These are phyloP conservation scores for Embiotoca jacksoni DNA, from an alignment of 2,113 vertebrate species.

Conservation along the genomic window DNA sequence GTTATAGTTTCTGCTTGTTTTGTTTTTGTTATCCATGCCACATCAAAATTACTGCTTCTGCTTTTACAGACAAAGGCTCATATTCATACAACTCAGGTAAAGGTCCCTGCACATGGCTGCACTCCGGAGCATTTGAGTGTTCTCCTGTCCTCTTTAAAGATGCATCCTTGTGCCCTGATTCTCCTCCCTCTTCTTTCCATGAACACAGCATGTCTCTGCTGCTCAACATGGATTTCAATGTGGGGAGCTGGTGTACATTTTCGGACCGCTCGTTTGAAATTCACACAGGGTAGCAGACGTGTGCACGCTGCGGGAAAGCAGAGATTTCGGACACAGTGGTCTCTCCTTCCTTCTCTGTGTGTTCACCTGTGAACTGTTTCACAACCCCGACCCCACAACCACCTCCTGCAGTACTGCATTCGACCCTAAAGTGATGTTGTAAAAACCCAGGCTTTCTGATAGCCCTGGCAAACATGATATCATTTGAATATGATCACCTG, in stretches of 20 bases:
- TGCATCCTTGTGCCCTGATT: constrained; percentile 44
- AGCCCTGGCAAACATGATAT: constrained; percentile 6
- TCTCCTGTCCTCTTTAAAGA: constrained; percentile 57
- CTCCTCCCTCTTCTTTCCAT: constrained; percentile 18
- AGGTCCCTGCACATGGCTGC: constrained; percentile 77
- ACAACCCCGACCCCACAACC: constrained; percentile 35
- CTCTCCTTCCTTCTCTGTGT: constrained; percentile 53
- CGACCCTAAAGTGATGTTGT: constrained; percentile 13
- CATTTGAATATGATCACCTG: constrained; percentile 13
- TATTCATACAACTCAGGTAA: constrained; percentile 97
- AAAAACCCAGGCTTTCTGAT: constrained; percentile 12
- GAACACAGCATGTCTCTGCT: constrained; percentile 45
- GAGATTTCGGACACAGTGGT: constrained; percentile 55
- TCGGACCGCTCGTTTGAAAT: constrained; percentile 32
- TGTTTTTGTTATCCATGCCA: constrained; percentile 56
- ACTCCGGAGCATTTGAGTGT: constrained; percentile 60
- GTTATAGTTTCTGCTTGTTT: not conserved
- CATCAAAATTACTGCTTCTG: constrained; percentile 88
- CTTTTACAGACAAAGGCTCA: constrained; percentile 94
- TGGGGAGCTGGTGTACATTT: constrained; percentile 11
- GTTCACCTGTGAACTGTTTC: constrained; percentile 42
- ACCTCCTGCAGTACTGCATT: constrained; percentile 32
- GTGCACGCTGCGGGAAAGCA: constrained; percentile 30
- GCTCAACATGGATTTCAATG: constrained; percentile 30
- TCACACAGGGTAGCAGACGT: constrained; percentile 29